phyloP scores from a whole-genome alignment of 2,113 vertebrate genomes.

The Formicarius rufipectus region DNA sequence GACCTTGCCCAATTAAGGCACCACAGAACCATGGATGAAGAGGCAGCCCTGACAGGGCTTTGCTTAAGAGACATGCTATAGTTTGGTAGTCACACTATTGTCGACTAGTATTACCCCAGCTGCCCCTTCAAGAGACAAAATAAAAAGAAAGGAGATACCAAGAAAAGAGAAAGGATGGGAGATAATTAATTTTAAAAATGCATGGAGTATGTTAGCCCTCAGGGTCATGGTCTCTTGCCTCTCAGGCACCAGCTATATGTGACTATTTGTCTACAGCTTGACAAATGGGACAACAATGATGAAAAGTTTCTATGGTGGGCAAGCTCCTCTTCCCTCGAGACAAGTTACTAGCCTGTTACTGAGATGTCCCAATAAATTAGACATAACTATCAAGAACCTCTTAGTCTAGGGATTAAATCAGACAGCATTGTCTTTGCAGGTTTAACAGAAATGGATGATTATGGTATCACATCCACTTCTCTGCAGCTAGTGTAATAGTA shows the following conservation, averaged over 20 bases:
- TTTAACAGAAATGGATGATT: not conserved
- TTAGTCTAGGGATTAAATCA: not conserved
- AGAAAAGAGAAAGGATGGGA: not conserved
- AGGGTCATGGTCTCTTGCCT: not conserved
- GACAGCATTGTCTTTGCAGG: not conserved
- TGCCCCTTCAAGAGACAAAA: slow-evolving; percentile 2
- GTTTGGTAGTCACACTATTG: not conserved
- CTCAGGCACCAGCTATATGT: not conserved
- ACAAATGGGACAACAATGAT: not conserved
- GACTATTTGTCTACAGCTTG: not conserved
- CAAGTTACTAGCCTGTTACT: not conserved
- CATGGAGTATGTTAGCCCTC: not conserved
- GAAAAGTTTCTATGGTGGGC: not conserved
- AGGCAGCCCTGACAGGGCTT: not conserved
- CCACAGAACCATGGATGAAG: not conserved
- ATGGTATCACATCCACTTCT: not conserved
- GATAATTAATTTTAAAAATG: slow-evolving; percentile 36
- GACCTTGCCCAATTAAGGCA: slow-evolving; percentile 67
- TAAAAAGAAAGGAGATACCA: not conserved
- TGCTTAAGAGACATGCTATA: not conserved
- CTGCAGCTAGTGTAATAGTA: not conserved
- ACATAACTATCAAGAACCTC: not conserved
- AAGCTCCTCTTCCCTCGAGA: not conserved
- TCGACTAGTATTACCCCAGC: slow-evolving; percentile 36
- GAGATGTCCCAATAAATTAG: not conserved